A percentile compares a stretch with the other conserved stretches of the same genome.
Conservation (phyloP, 37 sponge, comb jelly and placozoan genomes). For the Dysidea cf. avara region DNA sequence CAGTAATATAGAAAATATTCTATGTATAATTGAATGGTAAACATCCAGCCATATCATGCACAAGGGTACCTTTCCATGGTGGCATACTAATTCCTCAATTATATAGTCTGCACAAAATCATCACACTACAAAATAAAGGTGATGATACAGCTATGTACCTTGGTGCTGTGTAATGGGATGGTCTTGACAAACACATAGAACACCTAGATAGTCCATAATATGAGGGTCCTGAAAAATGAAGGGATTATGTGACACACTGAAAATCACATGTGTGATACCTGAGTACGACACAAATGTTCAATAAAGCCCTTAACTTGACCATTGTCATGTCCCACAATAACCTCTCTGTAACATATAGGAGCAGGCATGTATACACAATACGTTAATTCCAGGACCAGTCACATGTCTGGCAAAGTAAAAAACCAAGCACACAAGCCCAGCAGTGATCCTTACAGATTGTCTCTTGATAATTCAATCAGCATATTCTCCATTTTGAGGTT, state of each 20-base stretch:
- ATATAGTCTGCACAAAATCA: conserved; percentile 23
- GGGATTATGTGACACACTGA: not conserved
- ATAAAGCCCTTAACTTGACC: too few relatives aligned
- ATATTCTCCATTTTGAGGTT: conserved; percentile 78
- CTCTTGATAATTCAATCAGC: conserved; percentile 76
- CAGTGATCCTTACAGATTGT: conserved; percentile 66
- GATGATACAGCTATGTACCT: conserved; percentile 20
- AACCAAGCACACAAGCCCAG: too few relatives aligned
- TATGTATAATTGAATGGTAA: too few relatives aligned
- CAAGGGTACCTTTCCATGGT: conserved; percentile 7
- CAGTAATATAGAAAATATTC: too few relatives aligned
- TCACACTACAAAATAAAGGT: too few relatives aligned
- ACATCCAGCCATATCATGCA: too few relatives aligned
- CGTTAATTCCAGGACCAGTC: too few relatives aligned
- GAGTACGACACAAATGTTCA: conserved; percentile 4
- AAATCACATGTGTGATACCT: not conserved
- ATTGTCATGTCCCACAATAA: too few relatives aligned
- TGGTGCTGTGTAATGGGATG: conserved; percentile 52
- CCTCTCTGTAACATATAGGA: too few relatives aligned
- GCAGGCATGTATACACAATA: too few relatives aligned
- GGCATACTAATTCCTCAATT: conserved; percentile 9
- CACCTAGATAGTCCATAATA: conserved; percentile 56
- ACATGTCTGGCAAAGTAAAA: too few relatives aligned
- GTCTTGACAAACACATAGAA: conserved; percentile 60
- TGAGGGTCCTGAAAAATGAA: conserved; percentile 59